These are phyloP conservation scores for Himalopsyche kuldschensis DNA, from an alignment of 2,888 invertebrate species.

Conservation along the genomic window DNA sequence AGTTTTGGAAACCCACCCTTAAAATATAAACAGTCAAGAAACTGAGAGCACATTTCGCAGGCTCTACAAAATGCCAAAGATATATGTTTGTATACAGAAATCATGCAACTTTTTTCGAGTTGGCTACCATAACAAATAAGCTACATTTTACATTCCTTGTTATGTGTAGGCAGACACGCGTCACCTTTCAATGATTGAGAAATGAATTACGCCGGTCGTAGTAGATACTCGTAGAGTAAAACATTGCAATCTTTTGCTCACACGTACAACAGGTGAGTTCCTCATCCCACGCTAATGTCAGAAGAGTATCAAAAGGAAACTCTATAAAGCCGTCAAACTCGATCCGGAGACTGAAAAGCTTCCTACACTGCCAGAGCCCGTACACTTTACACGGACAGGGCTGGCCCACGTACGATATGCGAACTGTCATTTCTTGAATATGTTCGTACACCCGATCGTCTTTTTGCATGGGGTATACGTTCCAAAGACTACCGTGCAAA, in stretches of 20 bases:
- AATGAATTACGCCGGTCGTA: not conserved
- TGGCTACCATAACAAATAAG: too few species aligned
- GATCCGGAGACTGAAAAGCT: not conserved
- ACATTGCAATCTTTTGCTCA: not conserved
- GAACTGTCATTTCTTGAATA: not conserved
- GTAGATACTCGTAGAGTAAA: not conserved
- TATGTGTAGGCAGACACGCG: not conserved
- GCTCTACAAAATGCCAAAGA: too few species aligned
- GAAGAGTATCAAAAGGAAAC: not conserved
- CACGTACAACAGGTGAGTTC: not conserved
- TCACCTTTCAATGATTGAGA: not conserved
- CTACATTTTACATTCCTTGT: too few species aligned
- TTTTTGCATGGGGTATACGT: too few species aligned
- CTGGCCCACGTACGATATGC: not conserved
- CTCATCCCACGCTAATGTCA: not conserved
- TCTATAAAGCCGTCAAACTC: not conserved
- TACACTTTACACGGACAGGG: not conserved
- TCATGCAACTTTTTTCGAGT: too few species aligned
- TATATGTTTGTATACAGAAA: too few species aligned
- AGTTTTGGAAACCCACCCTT: too few species aligned
- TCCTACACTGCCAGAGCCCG: not conserved
- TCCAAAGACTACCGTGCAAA: too few species aligned
- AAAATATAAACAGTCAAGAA: too few species aligned
- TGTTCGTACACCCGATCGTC: too few species aligned
- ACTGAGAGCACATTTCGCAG: too few species aligned